Conservation (phyloP, 2,888 invertebrate species). For the Caenorhabditis sp. region DNA sequence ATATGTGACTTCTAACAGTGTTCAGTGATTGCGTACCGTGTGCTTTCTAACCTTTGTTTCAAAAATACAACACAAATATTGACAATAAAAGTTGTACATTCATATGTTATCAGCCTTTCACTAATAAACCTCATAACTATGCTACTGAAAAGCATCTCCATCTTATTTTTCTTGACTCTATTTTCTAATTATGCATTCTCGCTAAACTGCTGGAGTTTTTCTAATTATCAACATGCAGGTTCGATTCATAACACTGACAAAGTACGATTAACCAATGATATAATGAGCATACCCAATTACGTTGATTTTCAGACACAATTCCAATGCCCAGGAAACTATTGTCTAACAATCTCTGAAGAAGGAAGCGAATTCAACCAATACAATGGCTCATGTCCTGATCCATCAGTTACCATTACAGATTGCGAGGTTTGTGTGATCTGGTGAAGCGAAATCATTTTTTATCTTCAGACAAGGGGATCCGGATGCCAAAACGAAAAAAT, state of each 20-base stretch:
- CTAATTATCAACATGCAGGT: constrained; percentile 17
- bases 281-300: not conserved
- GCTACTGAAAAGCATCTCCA: not conserved
- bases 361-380: constrained; percentile 21
- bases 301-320: constrained; percentile 7
- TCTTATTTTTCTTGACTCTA: not conserved
- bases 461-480: constrained; percentile 4
- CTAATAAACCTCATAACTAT: constrained; percentile 6
- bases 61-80: not conserved
- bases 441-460: not conserved
- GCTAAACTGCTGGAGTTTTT: constrained; percentile 21
- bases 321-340: constrained; percentile 20
- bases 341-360: constrained; percentile 28
- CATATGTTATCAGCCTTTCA: not conserved
- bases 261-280: constrained; percentile 6
- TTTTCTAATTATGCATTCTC: not conserved
- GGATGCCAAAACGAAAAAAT: constrained; percentile 26
- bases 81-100: not conserved
- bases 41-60: too few species aligned
- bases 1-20: too few species aligned
- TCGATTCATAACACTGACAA: constrained; percentile 6
- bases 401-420: constrained; percentile 12
- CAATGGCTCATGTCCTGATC: constrained; percentile 32
- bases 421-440: constrained; percentile 20
- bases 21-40: too few species aligned